These are phyloP conservation scores for Catalaphyllia jardinei DNA, from an alignment of 64 coral and sea anemone genomes.

Conservation along the genomic window DNA sequence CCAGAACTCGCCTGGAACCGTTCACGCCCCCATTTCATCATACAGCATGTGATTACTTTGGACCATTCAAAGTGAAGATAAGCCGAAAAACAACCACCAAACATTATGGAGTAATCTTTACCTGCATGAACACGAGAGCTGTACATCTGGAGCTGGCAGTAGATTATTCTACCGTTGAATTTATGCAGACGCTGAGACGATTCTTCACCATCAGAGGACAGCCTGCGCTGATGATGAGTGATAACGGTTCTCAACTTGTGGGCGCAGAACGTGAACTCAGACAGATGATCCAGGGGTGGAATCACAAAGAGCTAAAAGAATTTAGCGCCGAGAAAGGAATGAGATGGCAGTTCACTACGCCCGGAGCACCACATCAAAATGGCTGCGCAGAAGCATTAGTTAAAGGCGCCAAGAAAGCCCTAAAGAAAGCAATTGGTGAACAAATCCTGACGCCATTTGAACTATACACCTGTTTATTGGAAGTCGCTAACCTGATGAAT, in stretches of 20 bases:
- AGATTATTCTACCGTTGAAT: constrained; percentile 19
- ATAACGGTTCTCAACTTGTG: constrained; percentile 71
- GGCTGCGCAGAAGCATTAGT: constrained; percentile 67
- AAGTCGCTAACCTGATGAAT: constrained; percentile 54
- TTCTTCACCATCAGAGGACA: constrained; percentile 53
- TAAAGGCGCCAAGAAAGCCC: constrained; percentile 51
- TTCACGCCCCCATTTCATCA: constrained; percentile 53
- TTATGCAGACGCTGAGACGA: constrained; percentile 56
- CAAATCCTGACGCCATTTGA: no score
- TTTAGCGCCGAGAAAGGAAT: constrained; percentile 41
- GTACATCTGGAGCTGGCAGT: constrained; percentile 57
- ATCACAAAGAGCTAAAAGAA: constrained; percentile 29
- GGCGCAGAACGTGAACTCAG: constrained; percentile 51
- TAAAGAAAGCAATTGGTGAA: constrained; percentile 72
- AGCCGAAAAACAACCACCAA: constrained; percentile 51
- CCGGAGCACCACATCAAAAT: constrained; percentile 60
- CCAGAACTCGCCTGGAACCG: constrained; percentile 19
- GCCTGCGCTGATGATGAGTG: constrained; percentile 30
- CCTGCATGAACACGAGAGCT: constrained; percentile 60
- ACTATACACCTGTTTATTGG: constrained; percentile 37
- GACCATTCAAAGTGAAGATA: constrained; percentile 20
- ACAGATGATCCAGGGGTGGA: constrained; percentile 57
- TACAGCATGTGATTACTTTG: constrained; percentile 53
- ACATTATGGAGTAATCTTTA: no score
- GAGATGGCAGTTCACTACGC: constrained; percentile 46